Conservation (phyloP, 1,140 invertebrate genomes). For the Papilio glaucus region DNA sequence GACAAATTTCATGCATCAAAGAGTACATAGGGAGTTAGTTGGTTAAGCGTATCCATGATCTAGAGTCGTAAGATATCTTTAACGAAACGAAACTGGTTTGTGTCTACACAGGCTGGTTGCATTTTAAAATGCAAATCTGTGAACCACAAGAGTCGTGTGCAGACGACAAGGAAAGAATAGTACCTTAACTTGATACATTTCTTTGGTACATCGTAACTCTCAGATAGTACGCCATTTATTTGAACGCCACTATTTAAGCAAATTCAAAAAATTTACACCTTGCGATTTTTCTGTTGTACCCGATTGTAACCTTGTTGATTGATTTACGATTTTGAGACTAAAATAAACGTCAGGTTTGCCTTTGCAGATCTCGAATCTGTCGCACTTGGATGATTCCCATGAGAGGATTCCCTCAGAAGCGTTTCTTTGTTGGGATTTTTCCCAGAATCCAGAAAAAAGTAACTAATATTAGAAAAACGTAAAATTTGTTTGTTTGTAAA, state of each 20-base stretch:
- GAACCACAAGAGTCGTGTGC: background rate
- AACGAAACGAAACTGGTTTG: background rate
- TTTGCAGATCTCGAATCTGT: too few species aligned
- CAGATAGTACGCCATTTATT: background rate
- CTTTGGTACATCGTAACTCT: background rate
- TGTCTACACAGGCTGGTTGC: background rate
- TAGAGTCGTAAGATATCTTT: slow-evolving; percentile 13
- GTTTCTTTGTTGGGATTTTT: too few species aligned
- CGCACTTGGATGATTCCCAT: too few species aligned
- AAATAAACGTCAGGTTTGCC: too few species aligned
- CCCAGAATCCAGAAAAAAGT: too few species aligned
- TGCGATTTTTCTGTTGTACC: too few species aligned
- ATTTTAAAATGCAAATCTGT: slow-evolving; percentile 21
- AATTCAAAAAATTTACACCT: too few species aligned
- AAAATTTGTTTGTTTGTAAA: too few species aligned
- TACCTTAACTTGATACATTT: background rate
- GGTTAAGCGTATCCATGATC: slow-evolving; percentile 9
- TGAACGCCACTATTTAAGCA: background rate
- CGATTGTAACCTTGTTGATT: too few species aligned
- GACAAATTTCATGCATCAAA: background rate
- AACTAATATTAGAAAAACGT: too few species aligned
- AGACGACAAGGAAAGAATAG: background rate
- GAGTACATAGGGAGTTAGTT: background rate
- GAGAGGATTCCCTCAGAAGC: too few species aligned
- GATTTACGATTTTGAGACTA: too few species aligned